A percentile compares a stretch with the other conserved stretches of the same genome.
phyloP scores from a whole-genome alignment of 2,797 vertebrate species.

The Glossophaga mutica region DNA sequence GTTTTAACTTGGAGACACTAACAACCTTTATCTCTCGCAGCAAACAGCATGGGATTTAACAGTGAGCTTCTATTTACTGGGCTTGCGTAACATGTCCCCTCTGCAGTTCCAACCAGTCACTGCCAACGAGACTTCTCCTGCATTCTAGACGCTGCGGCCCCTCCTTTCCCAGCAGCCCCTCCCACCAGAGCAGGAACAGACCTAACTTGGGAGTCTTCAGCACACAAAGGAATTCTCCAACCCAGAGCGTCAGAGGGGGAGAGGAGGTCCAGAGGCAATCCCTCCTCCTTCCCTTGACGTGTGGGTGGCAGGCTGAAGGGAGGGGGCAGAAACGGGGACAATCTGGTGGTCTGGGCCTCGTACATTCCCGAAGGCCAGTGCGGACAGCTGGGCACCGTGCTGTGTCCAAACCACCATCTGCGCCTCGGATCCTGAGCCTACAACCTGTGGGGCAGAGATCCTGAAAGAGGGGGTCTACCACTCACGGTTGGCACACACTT shows the following conservation, averaged over 20 bases:
- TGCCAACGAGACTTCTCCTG: neutral
- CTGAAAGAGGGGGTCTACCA: too few relatives aligned
- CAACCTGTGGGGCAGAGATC: neutral
- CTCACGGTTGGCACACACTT: neutral
- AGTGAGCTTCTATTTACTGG: neutral
- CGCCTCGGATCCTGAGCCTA: neutral
- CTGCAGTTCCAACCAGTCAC: neutral
- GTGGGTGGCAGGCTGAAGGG: neutral
- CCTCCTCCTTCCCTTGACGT: neutral
- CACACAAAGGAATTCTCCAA: neutral
- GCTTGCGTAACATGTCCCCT: neutral
- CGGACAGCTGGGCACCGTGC: neutral
- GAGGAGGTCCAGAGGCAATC: neutral
- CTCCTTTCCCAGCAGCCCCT: neutral
- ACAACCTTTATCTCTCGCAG: neutral
- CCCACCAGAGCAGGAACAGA: neutral
- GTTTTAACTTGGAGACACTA: neutral
- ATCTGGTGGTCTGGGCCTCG: accelerated
- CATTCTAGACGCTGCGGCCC: neutral
- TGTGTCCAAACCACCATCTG: neutral
- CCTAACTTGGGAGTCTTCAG: neutral
- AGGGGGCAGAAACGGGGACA: neutral
- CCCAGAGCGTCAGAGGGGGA: neutral
- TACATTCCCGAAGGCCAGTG: neutral
- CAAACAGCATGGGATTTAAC: neutral